Percentiles rank a stretch among this genome's conserved stretches.
Conservation (phyloP, 2,888 invertebrate genomes). For the Falcaria lacertinaria region DNA sequence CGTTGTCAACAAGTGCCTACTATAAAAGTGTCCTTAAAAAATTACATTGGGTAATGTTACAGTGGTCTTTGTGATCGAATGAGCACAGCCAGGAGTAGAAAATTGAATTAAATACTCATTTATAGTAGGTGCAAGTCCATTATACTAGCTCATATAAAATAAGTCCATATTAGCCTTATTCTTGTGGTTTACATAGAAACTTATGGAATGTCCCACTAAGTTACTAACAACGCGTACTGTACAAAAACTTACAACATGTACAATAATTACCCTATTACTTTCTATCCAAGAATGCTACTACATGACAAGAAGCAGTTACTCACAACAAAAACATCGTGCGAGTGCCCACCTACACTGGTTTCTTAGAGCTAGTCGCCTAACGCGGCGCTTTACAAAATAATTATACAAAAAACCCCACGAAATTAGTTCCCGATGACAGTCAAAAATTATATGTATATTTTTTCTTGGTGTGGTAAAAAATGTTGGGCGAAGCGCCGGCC, state of each 20-base stretch:
- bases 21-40: no score
- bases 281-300: neutral
- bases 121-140: no score
- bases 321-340: neutral
- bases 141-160: no score
- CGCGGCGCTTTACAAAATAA: constrained; percentile 63
- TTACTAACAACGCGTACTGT: neutral
- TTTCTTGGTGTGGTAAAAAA: constrained; percentile 52
- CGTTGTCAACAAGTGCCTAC: no score
- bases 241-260: neutral
- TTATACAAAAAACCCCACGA: constrained; percentile 70
- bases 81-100: no score
- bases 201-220: neutral
- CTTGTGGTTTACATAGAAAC: no score
- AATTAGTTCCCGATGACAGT: constrained; percentile 80
- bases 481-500: constrained; percentile 56
- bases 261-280: constrained; percentile 2
- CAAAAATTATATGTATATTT: constrained; percentile 73
- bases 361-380: constrained; percentile 16
- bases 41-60: no score
- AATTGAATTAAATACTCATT: no score
- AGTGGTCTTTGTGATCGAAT: no score
- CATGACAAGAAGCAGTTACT: constrained; percentile 1
- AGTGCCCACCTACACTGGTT: constrained; percentile 1
- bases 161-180: no score